Percentiles rank a stretch among this genome's conserved stretches.
Evolutionary conservation across 2,888 invertebrate species (phyloP).

Genomic region (Polymixis flavicincta): DNA sequence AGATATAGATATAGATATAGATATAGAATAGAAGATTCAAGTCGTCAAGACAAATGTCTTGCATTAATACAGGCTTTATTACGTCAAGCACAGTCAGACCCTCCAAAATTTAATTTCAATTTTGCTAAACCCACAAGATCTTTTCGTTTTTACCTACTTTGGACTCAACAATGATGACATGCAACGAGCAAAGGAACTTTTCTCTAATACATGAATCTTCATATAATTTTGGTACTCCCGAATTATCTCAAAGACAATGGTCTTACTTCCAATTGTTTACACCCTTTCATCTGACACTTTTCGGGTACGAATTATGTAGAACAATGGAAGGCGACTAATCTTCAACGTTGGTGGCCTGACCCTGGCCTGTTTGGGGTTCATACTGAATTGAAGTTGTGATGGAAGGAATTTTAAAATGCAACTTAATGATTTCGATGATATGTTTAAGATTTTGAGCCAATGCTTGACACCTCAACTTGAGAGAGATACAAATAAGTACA

Average conservation of each 20-base stretch:
- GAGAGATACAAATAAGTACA: background rate
- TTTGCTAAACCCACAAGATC: too few species aligned
- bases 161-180: background rate
- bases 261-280: conserved; percentile 39
- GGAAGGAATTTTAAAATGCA: background rate
- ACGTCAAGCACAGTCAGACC: background rate
- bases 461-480: background rate
- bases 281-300: conserved; percentile 26
- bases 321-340: conserved; percentile 47
- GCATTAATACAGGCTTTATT: background rate
- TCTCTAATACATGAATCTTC: conserved; percentile 1
- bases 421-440: background rate
- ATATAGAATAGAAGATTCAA: too few species aligned
- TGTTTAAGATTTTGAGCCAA: background rate
- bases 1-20: too few species aligned
- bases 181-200: background rate
- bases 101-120: background rate
- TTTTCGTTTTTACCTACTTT: background rate
- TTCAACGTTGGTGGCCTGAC: conserved; percentile 52
- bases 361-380: background rate
- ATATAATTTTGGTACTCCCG: conserved; percentile 25
- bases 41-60: background rate
- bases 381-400: background rate
- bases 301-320: conserved; percentile 49
- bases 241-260: conserved; percentile 61